Evolutionary conservation across 2,888 invertebrate genomes (phyloP), one percentile per base, ranked within the genome.

Genomic region (Hedychridium roseum): DNA sequence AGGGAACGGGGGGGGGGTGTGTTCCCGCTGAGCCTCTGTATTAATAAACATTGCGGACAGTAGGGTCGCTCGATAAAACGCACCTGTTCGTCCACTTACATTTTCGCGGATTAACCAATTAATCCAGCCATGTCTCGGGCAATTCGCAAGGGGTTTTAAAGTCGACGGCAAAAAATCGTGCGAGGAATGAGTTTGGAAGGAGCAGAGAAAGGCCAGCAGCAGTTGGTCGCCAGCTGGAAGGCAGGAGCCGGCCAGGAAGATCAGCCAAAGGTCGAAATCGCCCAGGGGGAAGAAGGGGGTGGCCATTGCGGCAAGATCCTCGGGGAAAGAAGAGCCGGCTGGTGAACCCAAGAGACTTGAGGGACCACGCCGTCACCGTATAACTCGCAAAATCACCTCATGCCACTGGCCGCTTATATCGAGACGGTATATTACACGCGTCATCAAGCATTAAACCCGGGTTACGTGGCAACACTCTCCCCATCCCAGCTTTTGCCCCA

Each of bases 211-310:
- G 43, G 43, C 41, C 32, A 43, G 45, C 56, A 60, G 63, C 68
- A 66, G 68, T 63, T 68, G 66, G 65, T 31, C 63, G 57, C 57
- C 68, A 68, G 65, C 66, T 68, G 68, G 66, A 54, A 61, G 52
- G 57, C 54, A 57, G 45, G 59, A 12, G 3, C 31, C 6, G n/a
- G n/a, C n/a, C n/a, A n/a, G n/a, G n/a, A n/a, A n/a, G n/a, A n/a
- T n/a, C n/a, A n/a, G n/a, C n/a, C 9, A 23, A 23, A 23, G 23
- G 4, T 23, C 9, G 5, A 9, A 23, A 9, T 23, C 23, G 23
- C 23, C 5, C 7, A 28, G n/a, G 11, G 43, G 9, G 12, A 18
- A 21, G 11, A 14, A 18, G 31, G 30, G 35, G 28, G 15, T 26
- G 20, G 27, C 42, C 40, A 34, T 12, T 30, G 21, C 4, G 7